phyloP scores from a whole-genome alignment of 2,888 invertebrate genomes.

The Eudemis profundana region DNA sequence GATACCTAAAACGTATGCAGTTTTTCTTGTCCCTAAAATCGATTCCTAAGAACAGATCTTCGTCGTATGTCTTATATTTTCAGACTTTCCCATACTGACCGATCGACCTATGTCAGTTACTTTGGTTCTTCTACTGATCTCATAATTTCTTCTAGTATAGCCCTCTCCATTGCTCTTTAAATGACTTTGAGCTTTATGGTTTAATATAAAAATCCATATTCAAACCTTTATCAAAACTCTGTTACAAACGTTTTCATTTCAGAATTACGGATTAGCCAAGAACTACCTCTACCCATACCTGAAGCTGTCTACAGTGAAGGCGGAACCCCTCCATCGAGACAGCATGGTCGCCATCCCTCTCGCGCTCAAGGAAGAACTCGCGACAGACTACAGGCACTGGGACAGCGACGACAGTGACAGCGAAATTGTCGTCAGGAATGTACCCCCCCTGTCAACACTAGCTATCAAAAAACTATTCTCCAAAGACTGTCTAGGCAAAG shows the following conservation, averaged over 20 bases:
- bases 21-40: too few species aligned
- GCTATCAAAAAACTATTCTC: conserved; percentile 69
- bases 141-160: too few species aligned
- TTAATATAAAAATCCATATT: too few species aligned
- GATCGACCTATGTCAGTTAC: too few species aligned
- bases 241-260: conserved; percentile 48
- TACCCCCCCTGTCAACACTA: conserved; percentile 58
- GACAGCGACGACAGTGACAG: conserved; percentile 59
- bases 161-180: too few species aligned
- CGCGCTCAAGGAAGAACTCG: conserved; percentile 58
- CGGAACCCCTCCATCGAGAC: conserved; percentile 53
- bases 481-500: conserved; percentile 60
- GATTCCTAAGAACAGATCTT: too few species aligned
- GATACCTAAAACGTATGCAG: too few species aligned
- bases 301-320: conserved; percentile 53
- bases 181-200: too few species aligned
- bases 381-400: conserved; percentile 64
- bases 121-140: too few species aligned
- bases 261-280: conserved; percentile 69
- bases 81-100: too few species aligned
- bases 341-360: conserved; percentile 59
- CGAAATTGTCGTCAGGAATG: conserved; percentile 47
- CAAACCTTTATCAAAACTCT: too few species aligned
- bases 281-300: conserved; percentile 66
- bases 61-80: too few species aligned